Conservation (phyloP, 2,888 invertebrate genomes). For the Apeira syringaria region DNA sequence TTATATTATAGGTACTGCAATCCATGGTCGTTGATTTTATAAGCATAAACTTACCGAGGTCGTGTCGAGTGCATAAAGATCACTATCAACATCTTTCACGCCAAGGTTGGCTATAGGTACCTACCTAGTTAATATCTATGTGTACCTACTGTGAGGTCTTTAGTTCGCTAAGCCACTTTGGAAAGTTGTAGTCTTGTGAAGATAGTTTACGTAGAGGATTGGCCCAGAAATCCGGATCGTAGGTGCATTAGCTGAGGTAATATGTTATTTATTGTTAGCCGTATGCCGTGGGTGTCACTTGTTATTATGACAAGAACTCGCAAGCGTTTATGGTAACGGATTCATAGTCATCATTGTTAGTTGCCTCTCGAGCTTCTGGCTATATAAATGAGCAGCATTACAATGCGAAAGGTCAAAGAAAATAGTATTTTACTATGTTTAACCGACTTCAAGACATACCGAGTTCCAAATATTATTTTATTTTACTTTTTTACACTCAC, state of each 20-base stretch:
- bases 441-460: too few relatives aligned
- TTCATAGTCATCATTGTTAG: too few relatives aligned
- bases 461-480: too few relatives aligned
- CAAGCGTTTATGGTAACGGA: too few relatives aligned
- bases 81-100: constrained; percentile 14
- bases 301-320: too few relatives aligned
- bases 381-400: too few relatives aligned
- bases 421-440: too few relatives aligned
- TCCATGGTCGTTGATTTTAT: constrained; percentile 13
- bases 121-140: not conserved
- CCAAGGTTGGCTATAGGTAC: constrained; percentile 3
- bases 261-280: not conserved
- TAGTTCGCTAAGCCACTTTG: constrained; percentile 6
- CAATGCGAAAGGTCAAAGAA: too few relatives aligned
- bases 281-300: too few relatives aligned
- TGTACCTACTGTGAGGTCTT: constrained; percentile 1
- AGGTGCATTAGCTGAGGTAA: not conserved
- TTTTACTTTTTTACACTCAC: too few relatives aligned
- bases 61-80: constrained; percentile 17
- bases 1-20: constrained; percentile 7
- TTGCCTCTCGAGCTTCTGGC: too few relatives aligned
- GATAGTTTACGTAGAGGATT: not conserved
- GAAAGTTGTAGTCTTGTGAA: constrained; percentile 1
- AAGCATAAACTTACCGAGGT: constrained; percentile 15
- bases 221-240: constrained; percentile 1